phyloP scores from a whole-genome alignment of 2,797 vertebrate genomes.

The Amblyopsis hoosieri region DNA sequence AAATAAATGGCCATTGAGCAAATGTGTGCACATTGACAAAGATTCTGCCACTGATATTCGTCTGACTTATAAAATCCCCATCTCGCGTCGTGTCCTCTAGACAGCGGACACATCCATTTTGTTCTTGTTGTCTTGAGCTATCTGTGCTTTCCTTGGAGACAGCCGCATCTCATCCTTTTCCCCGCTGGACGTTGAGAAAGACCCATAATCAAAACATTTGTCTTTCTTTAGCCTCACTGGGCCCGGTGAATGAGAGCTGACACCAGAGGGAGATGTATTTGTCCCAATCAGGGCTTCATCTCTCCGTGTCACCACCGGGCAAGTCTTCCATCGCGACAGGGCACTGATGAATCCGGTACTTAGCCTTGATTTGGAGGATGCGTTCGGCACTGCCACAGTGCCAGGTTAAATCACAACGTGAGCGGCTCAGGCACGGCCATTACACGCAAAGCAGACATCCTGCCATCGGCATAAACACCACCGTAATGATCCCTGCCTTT shows the following conservation, averaged over 20 bases:
- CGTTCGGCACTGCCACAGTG: conserved; percentile 61
- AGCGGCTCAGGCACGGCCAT: conserved; percentile 56
- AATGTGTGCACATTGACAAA: conserved; percentile 47
- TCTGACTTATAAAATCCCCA: conserved; percentile 59
- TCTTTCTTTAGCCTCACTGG: conserved; percentile 75
- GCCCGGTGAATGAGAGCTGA: conserved; percentile 79
- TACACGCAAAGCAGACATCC: conserved; percentile 41
- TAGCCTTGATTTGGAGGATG: conserved; percentile 81
- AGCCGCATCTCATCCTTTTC: conserved; percentile 68
- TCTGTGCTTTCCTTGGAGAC: conserved; percentile 65
- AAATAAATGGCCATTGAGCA: conserved; percentile 17
- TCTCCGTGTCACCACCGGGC: conserved; percentile 66
- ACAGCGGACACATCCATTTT: conserved; percentile 67
- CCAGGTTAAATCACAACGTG: conserved; percentile 75
- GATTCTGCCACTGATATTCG: conserved; percentile 44
- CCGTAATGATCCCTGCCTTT: conserved; percentile 41
- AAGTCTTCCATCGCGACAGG: conserved; percentile 73
- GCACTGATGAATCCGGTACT: conserved; percentile 83
- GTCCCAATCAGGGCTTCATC: conserved; percentile 80
- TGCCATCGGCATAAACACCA: conserved; percentile 54
- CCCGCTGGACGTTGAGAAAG: conserved; percentile 76
- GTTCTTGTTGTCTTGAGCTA: conserved; percentile 60
- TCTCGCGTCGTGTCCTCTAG: conserved; percentile 56
- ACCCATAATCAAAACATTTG: conserved; percentile 85
- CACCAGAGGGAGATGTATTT: conserved; percentile 78